Percentiles rank a stretch among this genome's conserved stretches.
Conservation (phyloP, 2,113 vertebrate species). For the Stictonetta naevosa region DNA sequence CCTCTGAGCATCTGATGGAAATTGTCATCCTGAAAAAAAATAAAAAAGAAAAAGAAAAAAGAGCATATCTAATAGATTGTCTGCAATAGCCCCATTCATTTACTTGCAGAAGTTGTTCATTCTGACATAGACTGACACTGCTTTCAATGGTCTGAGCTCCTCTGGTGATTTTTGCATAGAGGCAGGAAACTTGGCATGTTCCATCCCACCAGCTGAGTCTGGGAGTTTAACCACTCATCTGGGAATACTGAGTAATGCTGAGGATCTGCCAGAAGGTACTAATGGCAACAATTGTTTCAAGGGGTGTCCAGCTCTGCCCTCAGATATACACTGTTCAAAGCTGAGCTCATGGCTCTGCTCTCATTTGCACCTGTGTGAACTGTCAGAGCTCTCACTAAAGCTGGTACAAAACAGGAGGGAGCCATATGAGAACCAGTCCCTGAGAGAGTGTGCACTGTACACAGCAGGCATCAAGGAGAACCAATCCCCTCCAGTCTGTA, state of each 20-base stretch:
- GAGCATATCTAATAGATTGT: not conserved
- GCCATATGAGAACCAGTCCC: not conserved
- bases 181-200: not conserved
- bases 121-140: not conserved
- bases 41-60: not conserved
- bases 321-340: not conserved
- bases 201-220: not conserved
- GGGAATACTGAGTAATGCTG: not conserved
- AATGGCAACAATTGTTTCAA: accelerated
- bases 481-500: not conserved
- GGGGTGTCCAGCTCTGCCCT: not conserved
- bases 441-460: not conserved
- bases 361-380: not conserved
- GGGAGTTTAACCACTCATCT: not conserved
- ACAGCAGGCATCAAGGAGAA: not conserved
- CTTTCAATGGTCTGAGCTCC: not conserved
- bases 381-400: not conserved
- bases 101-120: not conserved
- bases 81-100: not conserved
- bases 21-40: not conserved
- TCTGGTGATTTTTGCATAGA: not conserved
- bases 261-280: not conserved
- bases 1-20: not conserved
- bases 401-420: not conserved
- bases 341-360: not conserved